Base-by-base conservation (phyloP, 2,113 vertebrate genomes). In the Cyanistes caeruleus region DNA sequence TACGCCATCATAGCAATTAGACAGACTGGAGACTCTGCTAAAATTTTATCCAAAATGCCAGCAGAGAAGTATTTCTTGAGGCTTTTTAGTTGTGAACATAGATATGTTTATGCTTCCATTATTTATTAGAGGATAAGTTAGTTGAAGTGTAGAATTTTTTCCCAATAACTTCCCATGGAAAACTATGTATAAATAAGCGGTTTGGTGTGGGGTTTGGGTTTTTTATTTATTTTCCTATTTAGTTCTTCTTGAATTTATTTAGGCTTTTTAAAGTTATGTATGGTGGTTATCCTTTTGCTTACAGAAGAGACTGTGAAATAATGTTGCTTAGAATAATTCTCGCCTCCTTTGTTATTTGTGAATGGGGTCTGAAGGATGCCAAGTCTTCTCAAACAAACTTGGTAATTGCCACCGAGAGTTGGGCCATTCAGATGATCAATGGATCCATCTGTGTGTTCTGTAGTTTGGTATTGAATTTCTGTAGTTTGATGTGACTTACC, bases 31-130 rank as follows among this genome's bases (percentile, higher is more conserved):
- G 75, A 82, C 86, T 88, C 87, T 91, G 78, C 39, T 93, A 88
- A 74, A 96, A 89, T 96, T 96, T 96, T 90, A 95, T 96, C 93
- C 76, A 84, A 95, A 97, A 95, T 96, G 78, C 96, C 97, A 93
- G 74, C 68, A 95, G 97, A 97, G 88, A 84, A 91, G 59, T 94
- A 89, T 96, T 95, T 97, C 89, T 96, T 93, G 68, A 72, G 87
- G 67, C 90, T 92, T 97, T 96, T 94, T 89, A 88, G 92, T 74
- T 63, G 60, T 13, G 55, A 86, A 94, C 72, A 63, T 89, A 95
- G 81, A 76, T 75, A 60, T 37, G 65, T 39, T 79, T 97, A 49
- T n/a, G 67, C 69, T 95, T 65, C 87, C 79, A 33, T 91, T 97
- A 94, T 91, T 96, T 97, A 67, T 93, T 91, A 90, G 72, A 89